A percentile compares a stretch with the other conserved stretches of the same genome.
Evolutionary conservation across 1,140 invertebrate species (phyloP).

Genomic region (Drosophila kurseongensis): DNA sequence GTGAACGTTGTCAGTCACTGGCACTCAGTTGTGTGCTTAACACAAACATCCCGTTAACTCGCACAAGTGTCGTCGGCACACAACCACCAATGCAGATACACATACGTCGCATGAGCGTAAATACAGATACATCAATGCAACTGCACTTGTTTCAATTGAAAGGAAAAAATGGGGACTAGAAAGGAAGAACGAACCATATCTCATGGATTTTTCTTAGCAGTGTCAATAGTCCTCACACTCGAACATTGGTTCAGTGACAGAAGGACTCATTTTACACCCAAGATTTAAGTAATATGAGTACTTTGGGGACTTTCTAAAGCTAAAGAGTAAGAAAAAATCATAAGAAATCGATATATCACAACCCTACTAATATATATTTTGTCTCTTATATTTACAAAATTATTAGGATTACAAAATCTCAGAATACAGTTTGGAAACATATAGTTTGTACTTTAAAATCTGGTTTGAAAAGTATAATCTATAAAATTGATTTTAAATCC

Average conservation of each 20-base stretch:
- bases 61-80: constrained; percentile 44
- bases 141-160: constrained; percentile 45
- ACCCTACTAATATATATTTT: no score
- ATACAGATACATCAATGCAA: constrained; percentile 50
- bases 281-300: no score
- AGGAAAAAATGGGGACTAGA: constrained; percentile 2
- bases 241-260: constrained; percentile 1
- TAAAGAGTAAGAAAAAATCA: not conserved
- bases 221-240: constrained; percentile 15
- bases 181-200: constrained; percentile 5
- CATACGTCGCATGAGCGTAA: constrained; percentile 26
- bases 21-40: constrained; percentile 43
- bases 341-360: no score
- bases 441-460: no score
- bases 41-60: constrained; percentile 55
- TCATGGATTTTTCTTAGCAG: constrained; percentile 12
- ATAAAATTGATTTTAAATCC: no score
- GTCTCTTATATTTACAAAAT: no score
- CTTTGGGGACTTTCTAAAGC: no score
- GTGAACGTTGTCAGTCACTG: constrained; percentile 40
- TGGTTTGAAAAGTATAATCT: no score
- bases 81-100: constrained; percentile 12
- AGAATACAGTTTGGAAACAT: no score
- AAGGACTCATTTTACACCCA: not conserved
- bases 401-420: no score